These are phyloP conservation scores for Ridgeia piscesae DNA, from an alignment of 1,140 invertebrate genomes.

Conservation along the genomic window DNA sequence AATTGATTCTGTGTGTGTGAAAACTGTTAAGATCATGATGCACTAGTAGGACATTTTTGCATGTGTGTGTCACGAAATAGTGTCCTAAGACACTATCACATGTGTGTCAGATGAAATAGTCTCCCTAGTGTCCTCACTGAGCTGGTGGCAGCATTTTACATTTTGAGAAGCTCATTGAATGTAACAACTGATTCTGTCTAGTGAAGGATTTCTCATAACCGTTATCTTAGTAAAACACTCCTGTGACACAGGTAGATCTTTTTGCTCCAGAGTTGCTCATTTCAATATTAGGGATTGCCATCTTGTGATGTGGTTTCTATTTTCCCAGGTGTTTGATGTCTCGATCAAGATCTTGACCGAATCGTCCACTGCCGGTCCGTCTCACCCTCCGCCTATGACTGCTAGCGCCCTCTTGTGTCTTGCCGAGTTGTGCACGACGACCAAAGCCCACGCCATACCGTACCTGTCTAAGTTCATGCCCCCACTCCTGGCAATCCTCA, in stretches of 20 bases:
- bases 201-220: too few species aligned
- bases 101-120: too few species aligned
- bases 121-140: too few species aligned
- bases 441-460: conserved; percentile 73
- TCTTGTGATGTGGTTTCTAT: neutral
- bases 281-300: neutral
- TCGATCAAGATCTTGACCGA: neutral
- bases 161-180: too few species aligned
- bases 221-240: too few species aligned
- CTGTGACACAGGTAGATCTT: neutral
- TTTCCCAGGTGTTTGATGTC: neutral
- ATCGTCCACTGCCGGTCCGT: neutral
- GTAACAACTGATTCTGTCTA: too few species aligned
- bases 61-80: too few species aligned
- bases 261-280: neutral
- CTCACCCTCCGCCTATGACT: conserved; percentile 32
- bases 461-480: conserved; percentile 78
- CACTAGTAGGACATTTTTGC: too few species aligned
- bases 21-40: too few species aligned
- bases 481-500: conserved; percentile 62
- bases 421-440: conserved; percentile 70
- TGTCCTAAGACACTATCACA: too few species aligned
- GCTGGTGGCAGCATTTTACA: too few species aligned
- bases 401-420: conserved; percentile 70
- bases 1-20: too few species aligned